Evolutionary conservation across 2,888 invertebrate species (phyloP), one percentile per base, ranked within the genome.

Genomic region (Galerucella calmariensis): DNA sequence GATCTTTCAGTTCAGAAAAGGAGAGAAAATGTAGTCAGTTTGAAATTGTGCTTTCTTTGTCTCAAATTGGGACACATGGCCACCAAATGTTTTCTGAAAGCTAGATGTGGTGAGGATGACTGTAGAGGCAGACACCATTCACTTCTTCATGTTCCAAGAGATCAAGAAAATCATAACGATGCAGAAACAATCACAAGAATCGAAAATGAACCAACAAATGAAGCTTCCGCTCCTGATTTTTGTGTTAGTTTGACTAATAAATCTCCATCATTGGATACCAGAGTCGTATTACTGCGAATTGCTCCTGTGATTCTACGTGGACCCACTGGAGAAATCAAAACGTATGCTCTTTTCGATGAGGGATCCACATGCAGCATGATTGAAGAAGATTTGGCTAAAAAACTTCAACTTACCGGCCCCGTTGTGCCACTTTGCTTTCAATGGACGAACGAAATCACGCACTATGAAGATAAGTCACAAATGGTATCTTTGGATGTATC

Each of bases 291-390:
- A 27, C 27, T 27, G 27, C 27, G 27, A 27, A 27, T 27, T 27
- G 27, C 27, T 41, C 69, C 61, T 5, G 48, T 66, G 4, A 66
- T 12, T n/a, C n/a, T 66, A 46, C 66, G 66, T 66, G 66, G 66
- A 48, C 48, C 44, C 41, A n/a, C 20, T 11, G 69, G 61, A 56
- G 69, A 69, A 56, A 58, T 69, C 10, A 35, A 27, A 20, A 69
- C 58, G 27, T 69, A 58, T n/a, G 61, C 69, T 8, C 11, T 48
- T 20, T 62, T 61, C 27, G 58, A 67, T 35, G 41, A 67, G 35
- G 58, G 67, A 16, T 67, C 67, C 11, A 67, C 16, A 20, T 67
- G 67, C 16, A 24, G 16, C 9, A 67, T 67, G 53, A 67, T 67
- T 56, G 11, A 46, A 10, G 46, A 46, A 46, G 8, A 46, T 46